Evolutionary conservation across 2,113 vertebrate species (phyloP), one percentile per base, ranked within the genome.

Genomic region (Otus sunia): DNA sequence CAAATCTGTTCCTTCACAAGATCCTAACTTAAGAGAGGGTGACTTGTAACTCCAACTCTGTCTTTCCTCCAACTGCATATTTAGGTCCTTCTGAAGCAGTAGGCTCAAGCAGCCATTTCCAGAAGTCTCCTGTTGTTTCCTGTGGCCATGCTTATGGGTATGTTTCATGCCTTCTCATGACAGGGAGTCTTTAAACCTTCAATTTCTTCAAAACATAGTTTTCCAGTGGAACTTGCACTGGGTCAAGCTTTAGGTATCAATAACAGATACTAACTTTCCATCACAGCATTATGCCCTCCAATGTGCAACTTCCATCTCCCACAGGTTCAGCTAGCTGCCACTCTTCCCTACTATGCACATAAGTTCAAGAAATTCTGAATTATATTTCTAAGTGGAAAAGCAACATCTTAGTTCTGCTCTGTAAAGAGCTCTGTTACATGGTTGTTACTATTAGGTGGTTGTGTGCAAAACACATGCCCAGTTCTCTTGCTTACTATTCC

Each of bases 341-440:
- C 12, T 92, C 41, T 5, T 91, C 5, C 15, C 32, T 12, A 3
- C 2, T 41, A 12, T 4, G 1, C 7, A 8, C 4, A 1, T 11
- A 69, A 58, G 0, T 20, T 86, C 22, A 50, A 76, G 2, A 6
- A 94, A 62, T 19, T 93, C 41, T 75, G 23, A 74, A 52, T 79
- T 39, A 36, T 7, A 56, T 10, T 64, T 86, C 27, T 37, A 49
- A 71, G 5, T 76, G 39, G 18, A 63, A 94, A 59, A 49, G 43
- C 29, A 22, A 3, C 1, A 0, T 43, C 50, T 88, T 82, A 56
- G 6, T 19, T 82, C 34, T 91, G 30, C 32, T 53, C 29, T 60
- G 11, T 62, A 56, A 88, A 74, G 10, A 78, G 19, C 7, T 55
- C 10, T 91, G 13, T 32, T 75, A 30, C 8, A 12, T n/a, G 11